Base-by-base conservation (phyloP, 2,797 vertebrate species). In the Danio choprae region DNA sequence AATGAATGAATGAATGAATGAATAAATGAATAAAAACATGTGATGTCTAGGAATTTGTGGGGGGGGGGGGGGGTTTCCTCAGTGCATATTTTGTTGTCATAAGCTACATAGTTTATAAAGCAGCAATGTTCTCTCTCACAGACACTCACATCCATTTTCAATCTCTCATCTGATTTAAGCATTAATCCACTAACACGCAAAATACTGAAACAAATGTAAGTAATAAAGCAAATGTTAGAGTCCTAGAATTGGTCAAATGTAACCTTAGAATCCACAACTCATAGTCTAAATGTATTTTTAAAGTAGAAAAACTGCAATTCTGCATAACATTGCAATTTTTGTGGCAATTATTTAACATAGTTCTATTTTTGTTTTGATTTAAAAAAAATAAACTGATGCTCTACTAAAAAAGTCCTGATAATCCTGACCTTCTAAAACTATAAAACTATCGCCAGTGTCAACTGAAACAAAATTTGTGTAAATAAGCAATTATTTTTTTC, bases 131-230 rank as follows among this genome's bases (percentile, higher is more conserved):
- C 50, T 29, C 56, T 36, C 44, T 15, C 16, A 3, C 5, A 18
- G 22, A 18, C 38, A 29, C 4, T 6, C 53, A 22, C 11, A 43
- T 44, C 13, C n/a, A 72, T 44, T 72, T 29, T 43, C 40, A 15
- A 22, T 55, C 5, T 4, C 18, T 58, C 40, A 29, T 58, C 55
- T 40, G 9, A 70, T 53, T 5, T 15, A 11, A 7, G 40, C 53
- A 56, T 71, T 70, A 53, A 41, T 55, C n/a, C 68, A 41, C 48
- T 53, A 68, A 70, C n/a, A 10, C 48, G 5, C 36, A 41, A 53
- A 53, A 41, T 22, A 41, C 29, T 18, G 6, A 70, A 6, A 55
- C 16, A 41, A 68, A 70, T 51, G 50, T 13, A 70, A 70, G 22
- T 41, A 20, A 55, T 18, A 40, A 20, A 70, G 40, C 64, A 48